A percentile compares a stretch with the other conserved stretches of the same genome.
These are phyloP conservation scores for Nipponacmea schrenckii DNA, from an alignment of 2,888 invertebrate species.

Conservation along the genomic window DNA sequence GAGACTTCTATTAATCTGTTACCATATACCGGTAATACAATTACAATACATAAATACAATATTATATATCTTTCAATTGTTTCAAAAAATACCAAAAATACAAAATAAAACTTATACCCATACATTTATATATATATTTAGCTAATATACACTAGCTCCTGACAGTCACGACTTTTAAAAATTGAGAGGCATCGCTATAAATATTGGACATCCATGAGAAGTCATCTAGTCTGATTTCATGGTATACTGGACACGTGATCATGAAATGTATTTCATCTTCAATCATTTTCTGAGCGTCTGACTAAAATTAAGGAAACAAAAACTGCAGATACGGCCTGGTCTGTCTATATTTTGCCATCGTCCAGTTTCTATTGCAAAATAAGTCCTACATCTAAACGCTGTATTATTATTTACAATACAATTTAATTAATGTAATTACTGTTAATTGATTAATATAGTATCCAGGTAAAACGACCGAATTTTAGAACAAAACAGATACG, in stretches of 20 bases:
- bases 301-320: not conserved
- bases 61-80: no score
- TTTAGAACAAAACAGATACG: no score
- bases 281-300: not conserved
- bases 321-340: not conserved
- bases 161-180: no score
- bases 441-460: no score
- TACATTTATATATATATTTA: not conserved
- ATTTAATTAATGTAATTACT: no score
- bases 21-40: no score
- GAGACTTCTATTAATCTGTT: no score
- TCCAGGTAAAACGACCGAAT: no score
- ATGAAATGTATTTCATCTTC: conserved; percentile 8
- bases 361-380: not conserved
- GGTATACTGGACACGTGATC: not conserved
- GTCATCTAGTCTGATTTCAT: not conserved
- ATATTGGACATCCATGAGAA: not conserved
- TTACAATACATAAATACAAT: no score
- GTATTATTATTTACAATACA: not conserved
- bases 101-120: not conserved
- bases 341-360: not conserved
- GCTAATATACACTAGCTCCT: no score
- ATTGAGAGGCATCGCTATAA: not conserved
- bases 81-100: not conserved
- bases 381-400: not conserved